Evolutionary conservation across 2,113 vertebrate genomes (phyloP).

Genomic region (Xiphorhynchus elegans): DNA sequence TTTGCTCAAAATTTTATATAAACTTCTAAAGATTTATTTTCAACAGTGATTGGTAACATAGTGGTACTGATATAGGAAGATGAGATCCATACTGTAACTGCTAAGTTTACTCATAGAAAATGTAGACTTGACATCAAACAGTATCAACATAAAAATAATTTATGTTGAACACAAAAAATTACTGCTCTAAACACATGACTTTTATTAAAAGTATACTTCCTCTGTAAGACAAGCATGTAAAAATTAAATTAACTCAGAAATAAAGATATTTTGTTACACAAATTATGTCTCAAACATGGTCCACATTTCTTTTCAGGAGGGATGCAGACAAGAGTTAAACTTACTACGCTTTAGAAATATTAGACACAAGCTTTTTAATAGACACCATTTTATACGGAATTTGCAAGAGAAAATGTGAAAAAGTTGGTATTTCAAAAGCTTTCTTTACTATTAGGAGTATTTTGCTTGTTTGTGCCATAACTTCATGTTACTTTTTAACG

Average conservation of each 20-base stretch:
- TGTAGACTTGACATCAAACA: slow-evolving; percentile 45
- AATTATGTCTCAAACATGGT: slow-evolving; percentile 49
- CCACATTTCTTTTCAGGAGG: slow-evolving; percentile 45
- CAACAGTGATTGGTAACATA: background rate
- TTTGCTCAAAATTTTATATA: background rate
- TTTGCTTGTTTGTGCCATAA: background rate
- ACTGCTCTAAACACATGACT: slow-evolving; percentile 44
- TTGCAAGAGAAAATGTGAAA: background rate
- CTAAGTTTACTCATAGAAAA: background rate
- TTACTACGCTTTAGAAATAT: background rate
- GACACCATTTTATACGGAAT: background rate
- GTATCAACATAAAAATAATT: slow-evolving; percentile 38
- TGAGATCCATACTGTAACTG: background rate
- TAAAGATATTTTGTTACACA: slow-evolving; percentile 66
- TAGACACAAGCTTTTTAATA: background rate
- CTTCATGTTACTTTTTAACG: background rate
- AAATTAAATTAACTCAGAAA: slow-evolving; percentile 68
- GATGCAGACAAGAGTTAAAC: slow-evolving; percentile 1
- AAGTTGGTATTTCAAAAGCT: background rate
- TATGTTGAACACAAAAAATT: slow-evolving; percentile 41
- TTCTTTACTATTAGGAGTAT: background rate
- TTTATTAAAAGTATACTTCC: slow-evolving; percentile 63
- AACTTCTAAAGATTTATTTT: background rate
- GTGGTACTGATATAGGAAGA: background rate
- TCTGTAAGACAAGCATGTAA: slow-evolving; percentile 50